A percentile compares a stretch with the other conserved stretches of the same genome.
Conservation (phyloP, 2,797 vertebrate genomes). For the Alectoris magna region DNA sequence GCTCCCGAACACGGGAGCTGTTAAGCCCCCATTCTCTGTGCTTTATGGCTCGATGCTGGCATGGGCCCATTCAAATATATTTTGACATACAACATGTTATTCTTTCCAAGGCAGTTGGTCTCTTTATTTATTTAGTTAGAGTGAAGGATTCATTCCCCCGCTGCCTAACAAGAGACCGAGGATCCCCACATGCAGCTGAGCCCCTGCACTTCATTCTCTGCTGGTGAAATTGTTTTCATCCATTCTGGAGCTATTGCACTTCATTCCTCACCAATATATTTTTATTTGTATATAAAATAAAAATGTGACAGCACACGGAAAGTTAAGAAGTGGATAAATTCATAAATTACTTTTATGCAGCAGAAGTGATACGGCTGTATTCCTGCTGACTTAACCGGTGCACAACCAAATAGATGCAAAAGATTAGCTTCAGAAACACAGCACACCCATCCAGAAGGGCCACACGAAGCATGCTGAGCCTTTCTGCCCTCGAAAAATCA, state of each 20-base stretch:
- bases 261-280: conserved; percentile 51
- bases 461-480: not conserved
- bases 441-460: not conserved
- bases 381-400: not conserved
- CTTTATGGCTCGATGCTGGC: not conserved
- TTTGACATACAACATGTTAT: conserved; percentile 22
- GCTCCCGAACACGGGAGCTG: not conserved
- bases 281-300: conserved; percentile 67
- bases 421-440: not conserved
- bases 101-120: conserved; percentile 43
- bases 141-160: conserved; percentile 25
- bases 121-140: conserved; percentile 55
- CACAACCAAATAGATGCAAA: not conserved
- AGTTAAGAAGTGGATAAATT: conserved; percentile 49
- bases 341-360: conserved; percentile 35
- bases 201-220: conserved; percentile 25
- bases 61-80: conserved; percentile 7
- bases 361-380: not conserved
- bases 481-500: not conserved
- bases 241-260: conserved; percentile 19
- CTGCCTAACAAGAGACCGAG: not conserved
- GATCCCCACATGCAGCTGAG: conserved; percentile 58
- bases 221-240: conserved; percentile 56
- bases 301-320: conserved; percentile 44
- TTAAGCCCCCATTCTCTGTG: not conserved